phyloP scores from a whole-genome alignment of 1,140 invertebrate species.

The Drosophila navojoa region DNA sequence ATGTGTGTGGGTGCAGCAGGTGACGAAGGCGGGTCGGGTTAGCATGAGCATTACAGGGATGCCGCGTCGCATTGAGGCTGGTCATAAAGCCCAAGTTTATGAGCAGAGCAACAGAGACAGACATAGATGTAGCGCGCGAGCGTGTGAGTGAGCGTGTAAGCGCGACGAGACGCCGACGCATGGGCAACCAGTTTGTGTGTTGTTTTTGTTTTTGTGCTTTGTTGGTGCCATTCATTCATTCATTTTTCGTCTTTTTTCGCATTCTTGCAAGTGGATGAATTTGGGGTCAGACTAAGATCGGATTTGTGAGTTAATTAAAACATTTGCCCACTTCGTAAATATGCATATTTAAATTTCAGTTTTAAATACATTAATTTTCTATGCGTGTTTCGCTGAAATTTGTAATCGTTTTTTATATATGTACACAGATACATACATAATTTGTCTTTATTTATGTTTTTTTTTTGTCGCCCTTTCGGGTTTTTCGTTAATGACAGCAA shows the following conservation, averaged over 20 bases:
- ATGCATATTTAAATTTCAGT: conserved; percentile 37
- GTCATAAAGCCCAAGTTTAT: conserved; percentile 69
- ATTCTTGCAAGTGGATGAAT: conserved; percentile 40
- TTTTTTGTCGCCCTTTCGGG: conserved; percentile 33
- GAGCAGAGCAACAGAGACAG: conserved; percentile 43
- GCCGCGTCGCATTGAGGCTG: conserved; percentile 64
- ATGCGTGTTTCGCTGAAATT: conserved; percentile 3
- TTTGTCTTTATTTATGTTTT: conserved; percentile 22
- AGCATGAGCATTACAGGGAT: conserved; percentile 37
- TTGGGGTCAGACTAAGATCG: conserved; percentile 68
- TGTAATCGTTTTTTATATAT: conserved; percentile 17
- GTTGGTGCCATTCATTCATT: conserved; percentile 45
- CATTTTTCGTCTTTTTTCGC: conserved; percentile 27
- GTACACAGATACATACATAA: conserved; percentile 12
- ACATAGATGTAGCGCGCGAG: not conserved
- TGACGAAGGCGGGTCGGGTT: conserved; percentile 11
- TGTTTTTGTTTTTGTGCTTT: conserved; percentile 16
- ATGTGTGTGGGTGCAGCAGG: conserved; percentile 32
- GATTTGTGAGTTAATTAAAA: conserved; percentile 75
- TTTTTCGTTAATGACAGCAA: conserved; percentile 17
- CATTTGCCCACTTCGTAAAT: conserved; percentile 45
- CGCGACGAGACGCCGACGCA: conserved; percentile 2
- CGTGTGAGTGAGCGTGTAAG: conserved; percentile 14
- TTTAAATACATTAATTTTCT: conserved; percentile 12
- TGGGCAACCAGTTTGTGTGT: conserved; percentile 63